phyloP scores from a whole-genome alignment of 35 echinoderm and acorn worm genomes.

The Anneissia japonica region DNA sequence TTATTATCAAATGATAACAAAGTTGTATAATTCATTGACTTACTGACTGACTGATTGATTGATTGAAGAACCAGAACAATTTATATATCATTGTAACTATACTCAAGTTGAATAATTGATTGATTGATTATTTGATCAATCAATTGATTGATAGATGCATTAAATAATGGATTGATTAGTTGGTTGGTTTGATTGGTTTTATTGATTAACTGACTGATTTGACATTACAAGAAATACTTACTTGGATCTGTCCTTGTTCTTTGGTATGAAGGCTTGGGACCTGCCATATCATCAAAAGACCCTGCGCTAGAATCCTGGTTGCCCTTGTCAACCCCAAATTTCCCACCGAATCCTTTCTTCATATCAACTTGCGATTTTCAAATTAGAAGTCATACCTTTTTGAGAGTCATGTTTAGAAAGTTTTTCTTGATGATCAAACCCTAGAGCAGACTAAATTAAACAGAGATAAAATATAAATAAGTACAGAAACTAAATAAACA shows the following conservation, averaged over 20 bases:
- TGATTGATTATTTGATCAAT: no score
- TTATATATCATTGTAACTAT: no score
- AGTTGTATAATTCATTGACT: no score
- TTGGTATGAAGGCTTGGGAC: conserved; percentile 55
- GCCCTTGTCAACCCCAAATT: conserved; percentile 64
- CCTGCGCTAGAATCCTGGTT: conserved; percentile 55
- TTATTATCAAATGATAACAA: no score
- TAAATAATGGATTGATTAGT: no score
- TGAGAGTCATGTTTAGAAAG: conserved; percentile 80
- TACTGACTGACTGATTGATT: no score
- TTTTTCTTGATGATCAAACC: conserved; percentile 73
- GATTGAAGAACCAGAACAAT: no score
- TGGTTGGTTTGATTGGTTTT: no score
- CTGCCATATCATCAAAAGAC: conserved; percentile 68
- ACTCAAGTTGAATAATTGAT: no score
- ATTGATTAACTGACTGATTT: no score
- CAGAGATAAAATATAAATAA: neutral
- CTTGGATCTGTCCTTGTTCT: conserved; percentile 42
- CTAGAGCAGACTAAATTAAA: conserved; percentile 45
- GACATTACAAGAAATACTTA: neutral
- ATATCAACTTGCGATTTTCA: conserved; percentile 53
- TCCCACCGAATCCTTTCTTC: conserved; percentile 69
- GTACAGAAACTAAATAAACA: no score
- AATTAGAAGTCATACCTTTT: conserved; percentile 48
- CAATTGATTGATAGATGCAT: no score